Evolutionary conservation across 2,797 vertebrate species (phyloP).

Genomic region (Strix occidentalis): DNA sequence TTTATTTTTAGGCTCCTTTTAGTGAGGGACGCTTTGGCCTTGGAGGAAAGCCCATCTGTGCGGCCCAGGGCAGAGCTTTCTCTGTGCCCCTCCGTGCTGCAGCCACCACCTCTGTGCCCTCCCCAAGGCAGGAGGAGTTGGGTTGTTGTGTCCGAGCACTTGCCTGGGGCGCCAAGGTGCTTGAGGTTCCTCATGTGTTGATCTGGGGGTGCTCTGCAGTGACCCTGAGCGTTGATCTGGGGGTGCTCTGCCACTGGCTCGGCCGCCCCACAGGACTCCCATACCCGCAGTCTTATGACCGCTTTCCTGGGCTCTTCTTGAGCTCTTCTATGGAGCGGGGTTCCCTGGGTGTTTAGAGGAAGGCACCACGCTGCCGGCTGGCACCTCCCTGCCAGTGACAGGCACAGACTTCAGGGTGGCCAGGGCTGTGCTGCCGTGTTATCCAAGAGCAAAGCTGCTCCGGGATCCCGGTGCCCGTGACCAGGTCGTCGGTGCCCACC

Average conservation of each 20-base stretch:
- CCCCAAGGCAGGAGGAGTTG: background rate
- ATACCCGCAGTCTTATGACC: rapidly evolving
- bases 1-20: background rate
- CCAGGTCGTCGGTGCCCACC: background rate
- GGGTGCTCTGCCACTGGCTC: background rate
- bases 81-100: background rate
- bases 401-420: rapidly evolving
- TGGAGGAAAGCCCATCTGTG: background rate
- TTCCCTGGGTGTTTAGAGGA: too few relatives aligned
- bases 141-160: rapidly evolving
- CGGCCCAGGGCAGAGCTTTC: background rate
- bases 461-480: background rate
- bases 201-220: background rate
- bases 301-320: background rate
- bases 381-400: background rate
- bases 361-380: too few relatives aligned
- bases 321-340: background rate
- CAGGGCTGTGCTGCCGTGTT: rapidly evolving
- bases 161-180: rapidly evolving
- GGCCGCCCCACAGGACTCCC: rapidly evolving
- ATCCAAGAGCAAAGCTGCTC: background rate
- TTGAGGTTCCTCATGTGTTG: background rate
- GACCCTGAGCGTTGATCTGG: background rate
- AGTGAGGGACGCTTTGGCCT: background rate
- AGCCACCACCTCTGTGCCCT: background rate